These are phyloP conservation scores for Mimachlamys varia DNA, from an alignment of 2,888 invertebrate genomes.

Conservation along the genomic window DNA sequence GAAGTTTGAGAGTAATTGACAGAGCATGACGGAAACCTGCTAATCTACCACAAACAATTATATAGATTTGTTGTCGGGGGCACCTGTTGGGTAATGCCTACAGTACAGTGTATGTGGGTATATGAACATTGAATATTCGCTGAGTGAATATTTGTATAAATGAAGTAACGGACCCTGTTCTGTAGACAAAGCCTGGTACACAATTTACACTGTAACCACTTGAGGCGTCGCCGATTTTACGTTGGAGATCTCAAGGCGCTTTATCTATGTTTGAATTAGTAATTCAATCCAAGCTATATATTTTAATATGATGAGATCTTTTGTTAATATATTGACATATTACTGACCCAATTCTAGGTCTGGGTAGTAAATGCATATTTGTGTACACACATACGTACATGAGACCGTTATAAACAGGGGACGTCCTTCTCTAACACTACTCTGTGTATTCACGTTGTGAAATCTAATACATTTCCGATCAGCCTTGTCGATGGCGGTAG, in stretches of 20 bases:
- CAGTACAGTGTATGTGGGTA: neutral
- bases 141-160: constrained; percentile 28
- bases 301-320: constrained; percentile 34
- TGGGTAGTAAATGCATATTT: neutral
- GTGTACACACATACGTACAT: neutral
- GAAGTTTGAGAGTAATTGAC: neutral
- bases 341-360: neutral
- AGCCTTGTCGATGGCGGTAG: constrained; percentile 7
- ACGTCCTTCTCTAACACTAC: neutral
- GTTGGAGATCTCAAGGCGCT: neutral
- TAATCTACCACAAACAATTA: neutral
- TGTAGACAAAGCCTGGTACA: neutral
- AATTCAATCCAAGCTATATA: neutral
- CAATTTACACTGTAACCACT: constrained; percentile 6
- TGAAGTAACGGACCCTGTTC: neutral
- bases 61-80: neutral
- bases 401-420: neutral
- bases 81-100: neutral
- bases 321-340: constrained; percentile 32
- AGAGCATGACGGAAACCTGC: neutral
- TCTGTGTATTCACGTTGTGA: neutral
- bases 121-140: constrained; percentile 12
- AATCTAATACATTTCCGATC: constrained; percentile 3
- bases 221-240: neutral
- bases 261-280: neutral